phyloP scores from a whole-genome alignment of 2,888 invertebrate genomes.

The Julus scandinavius region DNA sequence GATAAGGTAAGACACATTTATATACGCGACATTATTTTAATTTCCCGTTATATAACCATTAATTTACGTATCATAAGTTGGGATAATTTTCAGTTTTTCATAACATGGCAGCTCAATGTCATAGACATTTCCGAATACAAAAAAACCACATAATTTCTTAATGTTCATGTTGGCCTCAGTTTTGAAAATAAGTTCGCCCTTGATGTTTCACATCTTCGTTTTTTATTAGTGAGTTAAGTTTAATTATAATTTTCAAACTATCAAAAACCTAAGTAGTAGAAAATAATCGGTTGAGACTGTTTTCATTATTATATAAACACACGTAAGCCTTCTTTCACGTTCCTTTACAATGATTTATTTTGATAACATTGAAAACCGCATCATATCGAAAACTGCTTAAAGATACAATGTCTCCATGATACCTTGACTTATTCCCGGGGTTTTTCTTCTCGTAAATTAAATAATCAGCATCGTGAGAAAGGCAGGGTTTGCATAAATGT shows the following conservation, averaged over 20 bases:
- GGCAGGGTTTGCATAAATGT: background rate
- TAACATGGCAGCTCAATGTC: slow-evolving; percentile 7
- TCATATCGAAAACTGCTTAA: background rate
- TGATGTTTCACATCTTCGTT: background rate
- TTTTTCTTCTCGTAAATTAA: background rate
- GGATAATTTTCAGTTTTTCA: background rate
- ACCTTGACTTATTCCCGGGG: background rate
- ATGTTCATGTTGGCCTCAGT: slow-evolving; percentile 20
- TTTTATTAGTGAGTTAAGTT: background rate
- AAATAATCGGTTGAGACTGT: background rate
- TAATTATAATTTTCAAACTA: slow-evolving; percentile 13
- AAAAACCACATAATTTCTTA: background rate
- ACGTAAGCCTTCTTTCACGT: background rate
- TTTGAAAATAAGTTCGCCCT: background rate
- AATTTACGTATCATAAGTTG: background rate
- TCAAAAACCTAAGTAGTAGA: background rate
- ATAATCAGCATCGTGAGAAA: slow-evolving; percentile 3
- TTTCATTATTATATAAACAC: background rate
- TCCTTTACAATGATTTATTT: background rate
- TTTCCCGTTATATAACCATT: background rate
- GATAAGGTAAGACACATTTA: background rate
- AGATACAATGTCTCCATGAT: background rate
- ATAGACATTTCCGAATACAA: background rate
- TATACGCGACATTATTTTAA: background rate
- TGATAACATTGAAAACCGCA: slow-evolving; percentile 2